Evolutionary conservation across 2,797 vertebrate species (phyloP).

Genomic region (Euthynnus affinis): DNA sequence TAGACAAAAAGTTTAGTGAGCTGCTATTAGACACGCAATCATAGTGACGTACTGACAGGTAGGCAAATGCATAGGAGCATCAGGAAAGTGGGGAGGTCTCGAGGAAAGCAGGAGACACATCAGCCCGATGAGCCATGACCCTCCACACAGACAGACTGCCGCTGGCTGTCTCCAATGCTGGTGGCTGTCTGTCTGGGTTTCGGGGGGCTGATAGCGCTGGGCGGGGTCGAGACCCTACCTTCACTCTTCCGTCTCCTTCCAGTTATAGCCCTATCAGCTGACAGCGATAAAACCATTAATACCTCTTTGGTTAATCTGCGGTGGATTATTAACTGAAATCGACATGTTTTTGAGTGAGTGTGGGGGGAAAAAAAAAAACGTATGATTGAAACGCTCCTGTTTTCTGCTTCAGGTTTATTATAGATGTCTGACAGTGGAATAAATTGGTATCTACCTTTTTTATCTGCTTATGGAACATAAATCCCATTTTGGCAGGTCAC

Average conservation of each 20-base stretch:
- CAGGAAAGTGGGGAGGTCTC: neutral
- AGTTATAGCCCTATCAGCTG: neutral
- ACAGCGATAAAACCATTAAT: conserved; percentile 30
- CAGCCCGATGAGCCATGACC: conserved; percentile 3
- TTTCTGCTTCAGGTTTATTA: conserved; percentile 19
- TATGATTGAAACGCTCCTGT: conserved; percentile 16
- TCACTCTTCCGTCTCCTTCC: conserved; percentile 17
- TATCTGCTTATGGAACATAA: conserved; percentile 56
- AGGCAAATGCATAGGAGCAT: neutral
- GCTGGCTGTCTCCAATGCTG: conserved; percentile 39
- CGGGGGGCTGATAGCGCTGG: conserved; percentile 45
- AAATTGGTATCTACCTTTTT: conserved; percentile 27
- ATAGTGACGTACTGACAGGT: conserved; percentile 7
- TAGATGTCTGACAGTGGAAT: neutral
- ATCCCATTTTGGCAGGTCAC: conserved; percentile 44
- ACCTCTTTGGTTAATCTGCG: conserved; percentile 45
- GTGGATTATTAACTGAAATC: conserved; percentile 38
- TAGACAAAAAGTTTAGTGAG: conserved; percentile 14
- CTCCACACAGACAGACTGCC: conserved; percentile 38
- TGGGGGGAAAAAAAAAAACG: no score
- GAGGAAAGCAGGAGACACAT: conserved; percentile 23
- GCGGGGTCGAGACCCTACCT: conserved; percentile 36
- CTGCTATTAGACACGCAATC: neutral
- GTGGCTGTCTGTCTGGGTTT: conserved; percentile 53
- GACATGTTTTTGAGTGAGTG: neutral